Conservation (phyloP, 2,797 vertebrate species). For the Amniataba percoides region DNA sequence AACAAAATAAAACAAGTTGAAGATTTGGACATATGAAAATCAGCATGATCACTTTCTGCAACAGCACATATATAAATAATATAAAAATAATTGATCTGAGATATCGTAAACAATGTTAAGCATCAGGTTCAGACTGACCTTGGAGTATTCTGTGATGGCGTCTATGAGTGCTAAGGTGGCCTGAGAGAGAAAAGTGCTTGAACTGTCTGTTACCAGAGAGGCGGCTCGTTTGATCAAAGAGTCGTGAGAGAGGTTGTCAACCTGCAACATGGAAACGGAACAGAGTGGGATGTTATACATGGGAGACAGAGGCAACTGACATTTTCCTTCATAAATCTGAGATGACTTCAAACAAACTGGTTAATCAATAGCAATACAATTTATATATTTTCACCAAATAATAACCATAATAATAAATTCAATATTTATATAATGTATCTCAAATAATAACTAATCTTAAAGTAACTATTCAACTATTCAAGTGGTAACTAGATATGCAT, state of each 20-base stretch:
- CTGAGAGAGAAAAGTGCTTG: conserved; percentile 94
- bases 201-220: conserved; percentile 93
- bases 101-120: background rate
- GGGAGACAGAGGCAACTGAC: too few species aligned
- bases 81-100: background rate
- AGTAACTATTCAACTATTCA: too few species aligned
- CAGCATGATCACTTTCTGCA: background rate
- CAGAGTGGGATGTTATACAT: background rate
- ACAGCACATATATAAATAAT: too few species aligned
- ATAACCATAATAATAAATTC: too few species aligned
- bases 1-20: too few species aligned
- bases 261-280: conserved; percentile 73
- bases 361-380: too few species aligned
- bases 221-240: conserved; percentile 91
- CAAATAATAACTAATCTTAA: too few species aligned
- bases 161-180: conserved; percentile 92
- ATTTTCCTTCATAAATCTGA: too few species aligned
- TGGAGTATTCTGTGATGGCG: conserved; percentile 91
- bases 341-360: too few species aligned
- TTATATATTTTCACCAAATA: too few species aligned
- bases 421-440: too few species aligned
- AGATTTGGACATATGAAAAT: background rate
- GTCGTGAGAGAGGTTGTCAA: conserved; percentile 90
- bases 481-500: too few species aligned
- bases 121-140: conserved; percentile 79